Evolutionary conservation across 1,140 invertebrate genomes (phyloP).

Genomic region (Musca domestica): DNA sequence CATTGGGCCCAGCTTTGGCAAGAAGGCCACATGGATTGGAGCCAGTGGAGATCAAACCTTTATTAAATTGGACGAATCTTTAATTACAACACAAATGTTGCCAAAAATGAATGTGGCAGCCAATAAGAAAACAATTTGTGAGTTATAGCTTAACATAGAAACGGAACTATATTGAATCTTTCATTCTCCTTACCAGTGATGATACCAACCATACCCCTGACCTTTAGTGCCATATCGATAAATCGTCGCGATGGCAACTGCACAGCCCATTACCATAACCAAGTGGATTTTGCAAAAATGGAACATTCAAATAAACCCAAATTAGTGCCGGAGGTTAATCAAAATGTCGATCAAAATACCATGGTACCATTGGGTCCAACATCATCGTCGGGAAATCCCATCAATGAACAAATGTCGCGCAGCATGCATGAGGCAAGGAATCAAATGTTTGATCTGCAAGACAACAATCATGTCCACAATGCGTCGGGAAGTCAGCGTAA

Average conservation of each 20-base stretch:
- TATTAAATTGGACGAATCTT: conserved; percentile 86
- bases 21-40: conserved; percentile 88
- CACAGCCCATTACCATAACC: conserved; percentile 71
- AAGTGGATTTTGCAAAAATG: conserved; percentile 65
- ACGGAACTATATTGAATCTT: conserved; percentile 2
- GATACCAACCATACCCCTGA: conserved; percentile 46
- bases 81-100: conserved; percentile 86
- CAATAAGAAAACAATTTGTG: conserved; percentile 81
- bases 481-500: conserved; percentile 24
- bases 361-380: conserved; percentile 27
- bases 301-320: conserved; percentile 35
- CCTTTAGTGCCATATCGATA: conserved; percentile 76
- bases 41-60: conserved; percentile 95
- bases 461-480: conserved; percentile 27
- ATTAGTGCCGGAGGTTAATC: conserved; percentile 42
- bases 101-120: conserved; percentile 84
- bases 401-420: conserved; percentile 51
- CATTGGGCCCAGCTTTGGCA: conserved; percentile 71
- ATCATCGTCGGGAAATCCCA: conserved; percentile 29
- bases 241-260: conserved; percentile 80
- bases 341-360: conserved; percentile 40
- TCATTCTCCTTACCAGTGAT: conserved; percentile 33
- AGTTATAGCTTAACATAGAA: conserved; percentile 38
- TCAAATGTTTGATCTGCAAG: conserved; percentile 50
- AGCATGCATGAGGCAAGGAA: conserved; percentile 52